Base-by-base conservation (phyloP, 2,797 vertebrate genomes). In the Molossus alvarezi region DNA sequence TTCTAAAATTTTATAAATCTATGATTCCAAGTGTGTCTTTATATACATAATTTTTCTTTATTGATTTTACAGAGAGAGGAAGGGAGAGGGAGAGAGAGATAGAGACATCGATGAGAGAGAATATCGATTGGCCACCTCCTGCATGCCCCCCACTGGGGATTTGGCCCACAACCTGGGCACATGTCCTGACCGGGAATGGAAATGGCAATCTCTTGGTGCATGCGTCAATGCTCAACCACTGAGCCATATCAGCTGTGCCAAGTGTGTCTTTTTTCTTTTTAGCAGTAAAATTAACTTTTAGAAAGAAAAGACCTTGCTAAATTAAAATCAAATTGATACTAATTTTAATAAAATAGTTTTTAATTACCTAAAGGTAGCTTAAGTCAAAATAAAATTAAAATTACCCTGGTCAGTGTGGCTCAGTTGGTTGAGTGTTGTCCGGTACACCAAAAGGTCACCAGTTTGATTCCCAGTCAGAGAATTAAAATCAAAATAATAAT, bases 321-420 rank as follows among this genome's bases (percentile, higher is more conserved):
- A 82, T 91, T 72, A 80, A 94, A 84, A 90, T 89, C 64, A 85
- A 86, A 80, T 69, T 62, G 69, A 89, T 83, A 88, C 27, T 37
- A 91, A 85, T 77, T 73, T 69, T 13, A 55, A 88, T 55, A 18
- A 81, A 87, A 89, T 62, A 64, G n/a, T 53, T 62, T 60, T 60
- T 79, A 93, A 83, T 75, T 14, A 76, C 75, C 72, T 69, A 7
- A 55, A 80, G 79, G 33, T 71, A 33, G 37, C 75, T 85, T 88
- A 58, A 79, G 41, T 75, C 23, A 89, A 95, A 75, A 51, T 75
- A 58, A 75, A 94, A 60, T 29, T 69, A 89, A 95, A 89, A 33
- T 89, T 45, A 6, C 41, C 41, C 41, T 45, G 41, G 41, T 6
- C 41, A 45, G 41, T 45, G 41, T 45, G 41, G 41, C 41, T 45